Conservation (phyloP, 1,140 invertebrate genomes). For the Drosophila punjabiensis region DNA sequence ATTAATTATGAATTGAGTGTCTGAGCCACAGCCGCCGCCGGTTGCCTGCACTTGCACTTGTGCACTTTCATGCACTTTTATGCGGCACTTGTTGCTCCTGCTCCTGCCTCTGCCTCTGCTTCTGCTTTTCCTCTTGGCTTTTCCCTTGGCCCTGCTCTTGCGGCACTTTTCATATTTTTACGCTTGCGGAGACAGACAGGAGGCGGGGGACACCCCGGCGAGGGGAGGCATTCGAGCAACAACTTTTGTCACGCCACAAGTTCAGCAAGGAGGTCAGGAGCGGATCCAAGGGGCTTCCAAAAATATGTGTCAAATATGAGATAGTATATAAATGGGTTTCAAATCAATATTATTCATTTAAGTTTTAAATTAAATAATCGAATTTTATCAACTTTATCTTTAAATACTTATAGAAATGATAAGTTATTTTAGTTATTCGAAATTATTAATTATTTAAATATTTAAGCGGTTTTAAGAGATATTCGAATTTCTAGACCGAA, state of each 20-base stretch:
- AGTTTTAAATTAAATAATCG: too few relatives aligned
- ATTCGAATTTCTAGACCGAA: too few relatives aligned
- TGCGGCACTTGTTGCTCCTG: conserved; percentile 48
- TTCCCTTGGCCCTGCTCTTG: conserved; percentile 8
- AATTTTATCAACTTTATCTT: too few relatives aligned
- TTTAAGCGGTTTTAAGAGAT: too few relatives aligned
- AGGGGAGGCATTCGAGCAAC: conserved; percentile 74
- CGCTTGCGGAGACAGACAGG: conserved; percentile 62
- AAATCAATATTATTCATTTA: too few relatives aligned
- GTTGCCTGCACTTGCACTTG: conserved; percentile 54
- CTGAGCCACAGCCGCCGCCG: conserved; percentile 26
- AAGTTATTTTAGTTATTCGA: too few relatives aligned
- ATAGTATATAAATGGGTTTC: too few relatives aligned
- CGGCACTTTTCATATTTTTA: conserved; percentile 82
- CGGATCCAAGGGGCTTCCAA: background rate
- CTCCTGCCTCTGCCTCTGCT: too few relatives aligned
- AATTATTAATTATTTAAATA: too few relatives aligned
- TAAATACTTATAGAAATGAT: too few relatives aligned
- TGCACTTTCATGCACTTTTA: conserved; percentile 21
- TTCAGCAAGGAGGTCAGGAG: conserved; percentile 36
- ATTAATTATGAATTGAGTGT: conserved; percentile 81
- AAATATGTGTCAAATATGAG: background rate
- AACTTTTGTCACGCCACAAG: conserved; percentile 75
- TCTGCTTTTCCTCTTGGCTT: conserved; percentile 20
- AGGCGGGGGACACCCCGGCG: conserved; percentile 34